Evolutionary conservation across 2,797 vertebrate genomes (phyloP).

Genomic region (Champsocephalus esox): DNA sequence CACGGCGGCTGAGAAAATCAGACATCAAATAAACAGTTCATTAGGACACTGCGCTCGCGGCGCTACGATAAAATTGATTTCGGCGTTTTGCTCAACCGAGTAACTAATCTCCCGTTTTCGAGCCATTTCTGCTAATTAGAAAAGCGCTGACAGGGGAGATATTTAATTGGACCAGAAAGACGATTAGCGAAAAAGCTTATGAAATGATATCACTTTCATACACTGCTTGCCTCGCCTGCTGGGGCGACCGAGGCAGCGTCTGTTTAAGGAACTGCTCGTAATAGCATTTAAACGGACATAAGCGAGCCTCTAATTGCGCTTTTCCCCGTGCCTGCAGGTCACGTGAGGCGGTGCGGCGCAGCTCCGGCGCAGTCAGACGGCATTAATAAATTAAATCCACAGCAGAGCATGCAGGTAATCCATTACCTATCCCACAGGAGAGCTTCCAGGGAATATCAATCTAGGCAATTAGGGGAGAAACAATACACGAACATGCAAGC

Average conservation of each 20-base stretch:
- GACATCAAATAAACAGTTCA: slow-evolving; percentile 72
- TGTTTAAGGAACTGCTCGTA: slow-evolving; percentile 54
- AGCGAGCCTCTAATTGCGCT: slow-evolving; percentile 75
- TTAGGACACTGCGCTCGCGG: slow-evolving; percentile 53
- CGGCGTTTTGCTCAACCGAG: slow-evolving; percentile 68
- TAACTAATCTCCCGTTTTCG: slow-evolving; percentile 76
- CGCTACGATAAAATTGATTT: slow-evolving; percentile 73
- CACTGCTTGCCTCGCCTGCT: slow-evolving; percentile 51
- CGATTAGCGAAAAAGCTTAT: slow-evolving; percentile 64
- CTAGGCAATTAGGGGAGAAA: slow-evolving; percentile 70
- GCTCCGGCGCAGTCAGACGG: slow-evolving; percentile 57
- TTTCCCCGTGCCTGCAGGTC: slow-evolving; percentile 70
- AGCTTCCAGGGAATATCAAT: slow-evolving; percentile 76
- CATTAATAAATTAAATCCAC: slow-evolving; percentile 79
- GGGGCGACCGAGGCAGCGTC: slow-evolving; percentile 35
- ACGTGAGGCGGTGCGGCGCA: slow-evolving; percentile 43
- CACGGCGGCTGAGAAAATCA: slow-evolving; percentile 63
- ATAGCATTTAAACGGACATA: slow-evolving; percentile 61
- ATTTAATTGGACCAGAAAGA: slow-evolving; percentile 66
- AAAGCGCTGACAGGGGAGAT: slow-evolving; percentile 69
- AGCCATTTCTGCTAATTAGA: slow-evolving; percentile 73
- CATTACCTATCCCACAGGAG: slow-evolving; percentile 75
- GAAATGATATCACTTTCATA: slow-evolving; percentile 74
- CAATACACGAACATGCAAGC: slow-evolving; percentile 68
- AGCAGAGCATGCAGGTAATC: slow-evolving; percentile 76